Evolutionary conservation across 2,113 vertebrate genomes (phyloP).

Genomic region (Forbesichthys papilliferus): DNA sequence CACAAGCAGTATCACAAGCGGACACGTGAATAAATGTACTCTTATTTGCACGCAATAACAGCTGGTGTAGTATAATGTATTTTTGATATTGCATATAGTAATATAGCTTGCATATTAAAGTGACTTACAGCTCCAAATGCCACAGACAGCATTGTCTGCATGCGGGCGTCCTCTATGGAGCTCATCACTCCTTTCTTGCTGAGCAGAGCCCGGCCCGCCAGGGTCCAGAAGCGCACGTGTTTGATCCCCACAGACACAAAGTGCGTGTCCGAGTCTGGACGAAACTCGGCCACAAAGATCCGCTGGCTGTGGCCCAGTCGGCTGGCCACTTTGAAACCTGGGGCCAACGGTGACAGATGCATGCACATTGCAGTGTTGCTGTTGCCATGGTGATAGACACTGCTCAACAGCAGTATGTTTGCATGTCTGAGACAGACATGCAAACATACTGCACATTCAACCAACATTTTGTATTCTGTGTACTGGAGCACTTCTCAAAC

Average conservation of each 20-base stretch:
- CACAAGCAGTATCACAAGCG: too few relatives aligned
- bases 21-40: too few relatives aligned
- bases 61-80: too few relatives aligned
- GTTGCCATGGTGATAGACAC: too few relatives aligned
- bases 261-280: conserved; percentile 95
- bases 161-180: conserved; percentile 88
- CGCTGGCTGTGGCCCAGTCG: conserved; percentile 89
- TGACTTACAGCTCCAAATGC: conserved; percentile 97
- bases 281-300: conserved; percentile 98
- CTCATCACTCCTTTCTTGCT: conserved; percentile 95
- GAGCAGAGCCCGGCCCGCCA: conserved; percentile 91
- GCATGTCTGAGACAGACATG: too few relatives aligned
- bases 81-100: not conserved
- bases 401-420: too few relatives aligned
- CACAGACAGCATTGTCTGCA: conserved; percentile 97
- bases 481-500: too few relatives aligned
- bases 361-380: not conserved
- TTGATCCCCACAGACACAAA: conserved; percentile 99
- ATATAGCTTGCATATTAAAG: conserved; percentile 3
- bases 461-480: too few relatives aligned
- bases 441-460: too few relatives aligned
- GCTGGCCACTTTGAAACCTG: conserved; percentile 94
- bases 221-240: conserved; percentile 95
- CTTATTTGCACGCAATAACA: too few relatives aligned
- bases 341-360: conserved; percentile 27